phyloP scores from a whole-genome alignment of 2,888 invertebrate genomes.

The Physocephala rufipes region DNA sequence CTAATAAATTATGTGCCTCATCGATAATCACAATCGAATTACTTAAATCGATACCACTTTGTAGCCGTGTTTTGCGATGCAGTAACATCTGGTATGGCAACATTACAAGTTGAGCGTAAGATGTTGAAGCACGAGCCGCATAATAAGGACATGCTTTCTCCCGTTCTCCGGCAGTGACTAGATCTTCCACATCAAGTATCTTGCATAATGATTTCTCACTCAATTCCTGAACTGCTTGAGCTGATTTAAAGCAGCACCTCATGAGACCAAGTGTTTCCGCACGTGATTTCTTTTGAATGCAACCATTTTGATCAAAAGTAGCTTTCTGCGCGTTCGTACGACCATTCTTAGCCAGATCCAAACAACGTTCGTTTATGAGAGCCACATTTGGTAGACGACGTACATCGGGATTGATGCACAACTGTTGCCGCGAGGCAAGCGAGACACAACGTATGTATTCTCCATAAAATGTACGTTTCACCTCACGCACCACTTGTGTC shows the following conservation, averaged over 20 bases:
- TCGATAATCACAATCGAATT: slow-evolving; percentile 88
- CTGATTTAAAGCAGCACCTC: slow-evolving; percentile 77
- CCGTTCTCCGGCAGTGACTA: slow-evolving; percentile 74
- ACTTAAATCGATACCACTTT: slow-evolving; percentile 73
- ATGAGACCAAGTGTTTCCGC: slow-evolving; percentile 71
- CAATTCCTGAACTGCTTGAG: slow-evolving; percentile 71
- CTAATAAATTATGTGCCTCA: slow-evolving; percentile 96
- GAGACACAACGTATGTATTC: slow-evolving; percentile 78
- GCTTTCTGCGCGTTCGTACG: slow-evolving; percentile 67
- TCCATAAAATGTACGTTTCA: slow-evolving; percentile 82
- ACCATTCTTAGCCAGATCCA: slow-evolving; percentile 71
- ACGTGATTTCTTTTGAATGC: slow-evolving; percentile 70
- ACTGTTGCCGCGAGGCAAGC: slow-evolving; percentile 89
- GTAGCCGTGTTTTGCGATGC: slow-evolving; percentile 79
- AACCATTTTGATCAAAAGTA: slow-evolving; percentile 37
- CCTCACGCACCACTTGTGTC: slow-evolving; percentile 93
- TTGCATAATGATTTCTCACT: slow-evolving; percentile 74
- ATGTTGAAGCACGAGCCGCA: slow-evolving; percentile 82
- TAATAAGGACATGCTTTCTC: slow-evolving; percentile 93
- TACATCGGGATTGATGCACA: slow-evolving; percentile 88
- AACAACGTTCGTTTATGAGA: slow-evolving; percentile 90
- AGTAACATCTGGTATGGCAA: slow-evolving; percentile 83
- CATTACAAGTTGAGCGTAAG: slow-evolving; percentile 83
- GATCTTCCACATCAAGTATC: slow-evolving; percentile 88
- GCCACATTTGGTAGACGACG: slow-evolving; percentile 75